Percentiles rank a stretch among this genome's conserved stretches.
phyloP scores from a whole-genome alignment of 2,888 invertebrate genomes.

The Zelleria hepariella region DNA sequence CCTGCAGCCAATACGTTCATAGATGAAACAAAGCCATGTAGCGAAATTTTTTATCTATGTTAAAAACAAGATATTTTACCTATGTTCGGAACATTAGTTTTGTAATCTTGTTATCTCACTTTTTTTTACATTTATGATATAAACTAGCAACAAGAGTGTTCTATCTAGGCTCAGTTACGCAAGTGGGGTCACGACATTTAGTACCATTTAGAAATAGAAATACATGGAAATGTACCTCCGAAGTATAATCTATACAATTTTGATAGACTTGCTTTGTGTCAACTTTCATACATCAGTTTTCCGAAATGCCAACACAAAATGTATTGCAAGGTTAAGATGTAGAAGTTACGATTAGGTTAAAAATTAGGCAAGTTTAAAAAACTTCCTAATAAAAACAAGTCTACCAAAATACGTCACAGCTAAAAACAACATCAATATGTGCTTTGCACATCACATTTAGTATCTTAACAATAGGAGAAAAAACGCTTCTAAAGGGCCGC shows the following conservation, averaged over 20 bases:
- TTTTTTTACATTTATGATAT: no score
- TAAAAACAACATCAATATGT: conserved; percentile 20
- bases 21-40: no score
- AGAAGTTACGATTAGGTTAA: background rate
- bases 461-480: conserved; percentile 22
- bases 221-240: conserved; percentile 8
- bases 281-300: no score
- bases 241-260: background rate
- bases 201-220: conserved; percentile 9
- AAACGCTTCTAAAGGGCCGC: conserved; percentile 9
- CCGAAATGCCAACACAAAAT: no score
- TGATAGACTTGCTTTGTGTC: background rate
- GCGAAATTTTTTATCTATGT: no score
- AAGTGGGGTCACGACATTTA: background rate
- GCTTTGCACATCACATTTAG: conserved; percentile 34
- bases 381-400: background rate
- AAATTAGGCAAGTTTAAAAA: background rate
- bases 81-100: no score
- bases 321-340: no score
- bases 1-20: no score
- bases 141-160: no score
- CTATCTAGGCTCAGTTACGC: background rate
- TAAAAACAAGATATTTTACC: no score
- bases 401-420: conserved; percentile 27
- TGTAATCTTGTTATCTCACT: no score